A percentile compares a stretch with the other conserved stretches of the same genome.
These are phyloP conservation scores for Catostomus latipinnis DNA, from an alignment of 2,797 vertebrate species.

Conservation along the genomic window DNA sequence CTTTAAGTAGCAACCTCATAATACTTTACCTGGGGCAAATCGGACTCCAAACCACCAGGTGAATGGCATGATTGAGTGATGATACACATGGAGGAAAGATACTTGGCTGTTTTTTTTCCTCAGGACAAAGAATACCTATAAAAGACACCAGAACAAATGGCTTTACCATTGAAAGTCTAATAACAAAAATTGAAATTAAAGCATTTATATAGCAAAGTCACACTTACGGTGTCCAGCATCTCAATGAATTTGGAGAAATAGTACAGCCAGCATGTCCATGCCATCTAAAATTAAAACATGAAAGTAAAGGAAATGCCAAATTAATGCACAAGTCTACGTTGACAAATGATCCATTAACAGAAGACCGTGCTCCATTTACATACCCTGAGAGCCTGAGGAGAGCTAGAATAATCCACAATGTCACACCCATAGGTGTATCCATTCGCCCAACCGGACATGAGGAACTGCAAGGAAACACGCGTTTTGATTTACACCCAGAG, in stretches of 20 bases:
- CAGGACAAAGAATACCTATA: conserved; percentile 87
- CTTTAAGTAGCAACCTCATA: too few species aligned
- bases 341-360: not conserved
- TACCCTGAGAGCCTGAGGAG: conserved; percentile 83
- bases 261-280: conserved; percentile 85
- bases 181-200: too few species aligned
- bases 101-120: conserved; percentile 89
- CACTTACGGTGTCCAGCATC: conserved; percentile 87
- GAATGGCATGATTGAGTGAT: conserved; percentile 89
- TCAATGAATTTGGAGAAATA: conserved; percentile 90
- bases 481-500: not conserved
- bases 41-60: conserved; percentile 93
- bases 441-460: conserved; percentile 89
- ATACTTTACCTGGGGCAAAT: conserved; percentile 84
- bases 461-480: conserved; percentile 73
- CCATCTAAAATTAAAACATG: conserved; percentile 76
- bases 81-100: conserved; percentile 88
- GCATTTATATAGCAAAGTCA: too few species aligned
- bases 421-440: conserved; percentile 87
- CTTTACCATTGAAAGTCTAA: too few species aligned
- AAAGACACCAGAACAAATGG: not conserved
- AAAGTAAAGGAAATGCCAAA: not conserved
- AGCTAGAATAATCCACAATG: conserved; percentile 84
- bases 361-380: conserved; percentile 52
- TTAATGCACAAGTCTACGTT: not conserved